phyloP scores from a whole-genome alignment of 2,113 vertebrate genomes.

The Mobula hypostoma region DNA sequence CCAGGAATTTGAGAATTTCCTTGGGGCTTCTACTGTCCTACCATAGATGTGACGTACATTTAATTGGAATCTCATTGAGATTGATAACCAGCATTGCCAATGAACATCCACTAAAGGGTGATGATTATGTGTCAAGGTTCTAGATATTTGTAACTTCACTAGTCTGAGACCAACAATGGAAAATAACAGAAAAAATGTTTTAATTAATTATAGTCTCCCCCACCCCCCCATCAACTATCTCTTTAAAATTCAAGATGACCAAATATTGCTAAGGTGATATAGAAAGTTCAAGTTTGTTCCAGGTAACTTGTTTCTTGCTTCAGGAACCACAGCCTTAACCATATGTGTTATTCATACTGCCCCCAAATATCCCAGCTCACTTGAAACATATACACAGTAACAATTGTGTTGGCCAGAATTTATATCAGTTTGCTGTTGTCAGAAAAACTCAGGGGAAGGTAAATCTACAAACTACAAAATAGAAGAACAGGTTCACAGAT shows the following conservation, averaged over 20 bases:
- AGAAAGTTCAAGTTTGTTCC: background rate
- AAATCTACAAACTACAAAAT: conserved; percentile 15
- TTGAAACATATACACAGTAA: conserved; percentile 21
- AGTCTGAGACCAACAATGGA: background rate
- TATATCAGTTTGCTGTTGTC: background rate
- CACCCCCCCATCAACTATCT: background rate
- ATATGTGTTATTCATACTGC: background rate
- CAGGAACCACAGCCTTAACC: conserved; percentile 2
- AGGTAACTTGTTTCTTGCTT: background rate
- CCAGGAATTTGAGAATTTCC: too few relatives aligned
- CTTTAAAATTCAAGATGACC: background rate
- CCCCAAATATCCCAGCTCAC: background rate
- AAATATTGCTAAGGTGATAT: background rate
- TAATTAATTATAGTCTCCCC: background rate
- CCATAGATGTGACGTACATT: background rate
- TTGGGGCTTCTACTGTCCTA: background rate
- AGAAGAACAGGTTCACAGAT: background rate
- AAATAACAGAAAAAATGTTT: background rate
- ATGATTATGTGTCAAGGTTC: background rate
- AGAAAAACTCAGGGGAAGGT: background rate
- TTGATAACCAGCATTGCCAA: background rate
- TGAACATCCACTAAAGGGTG: background rate
- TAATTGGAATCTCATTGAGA: background rate
- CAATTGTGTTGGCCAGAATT: background rate
- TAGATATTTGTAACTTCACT: background rate